Conservation (phyloP, 2,113 vertebrate genomes). For the Larimichthys crocea region DNA sequence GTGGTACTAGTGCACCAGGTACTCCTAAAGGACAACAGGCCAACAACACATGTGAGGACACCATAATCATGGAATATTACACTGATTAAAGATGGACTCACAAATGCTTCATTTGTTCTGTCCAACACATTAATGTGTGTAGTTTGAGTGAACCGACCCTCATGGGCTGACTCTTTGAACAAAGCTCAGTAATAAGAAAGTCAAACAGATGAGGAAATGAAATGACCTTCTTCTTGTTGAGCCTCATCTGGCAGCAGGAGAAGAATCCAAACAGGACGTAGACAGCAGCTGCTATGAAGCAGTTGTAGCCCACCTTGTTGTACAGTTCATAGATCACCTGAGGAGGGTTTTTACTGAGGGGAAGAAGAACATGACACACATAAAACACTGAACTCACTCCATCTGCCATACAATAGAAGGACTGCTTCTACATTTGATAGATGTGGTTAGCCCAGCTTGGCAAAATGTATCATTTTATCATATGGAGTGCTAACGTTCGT, state of each 20-base stretch:
- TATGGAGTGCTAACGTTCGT: too few species aligned
- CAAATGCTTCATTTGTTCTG: not conserved
- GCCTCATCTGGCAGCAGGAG: slow-evolving; percentile 88
- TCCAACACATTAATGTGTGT: not conserved
- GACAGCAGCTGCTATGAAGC: slow-evolving; percentile 89
- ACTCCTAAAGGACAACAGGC: slow-evolving; percentile 66
- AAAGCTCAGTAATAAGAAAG: not conserved
- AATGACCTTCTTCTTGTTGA: slow-evolving; percentile 86
- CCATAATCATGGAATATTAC: not conserved
- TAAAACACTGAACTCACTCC: not conserved
- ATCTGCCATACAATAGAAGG: not conserved
- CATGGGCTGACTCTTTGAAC: not conserved
- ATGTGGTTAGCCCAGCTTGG: not conserved
- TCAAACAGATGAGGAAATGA: not conserved
- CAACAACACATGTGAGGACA: not conserved
- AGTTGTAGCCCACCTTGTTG: slow-evolving; percentile 90
- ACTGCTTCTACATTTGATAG: too few species aligned
- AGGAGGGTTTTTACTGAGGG: slow-evolving; percentile 65
- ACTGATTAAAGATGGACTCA: not conserved
- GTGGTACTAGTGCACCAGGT: slow-evolving; percentile 85
- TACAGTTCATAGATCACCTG: slow-evolving; percentile 81
- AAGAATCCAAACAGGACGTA: slow-evolving; percentile 85
- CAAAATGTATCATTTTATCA: not conserved
- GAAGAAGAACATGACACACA: not conserved
- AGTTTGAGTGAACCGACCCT: too few species aligned